Evolutionary conservation across 2,888 invertebrate genomes (phyloP), one percentile per base, ranked within the genome.

Genomic region (Cremastinae sp.): DNA sequence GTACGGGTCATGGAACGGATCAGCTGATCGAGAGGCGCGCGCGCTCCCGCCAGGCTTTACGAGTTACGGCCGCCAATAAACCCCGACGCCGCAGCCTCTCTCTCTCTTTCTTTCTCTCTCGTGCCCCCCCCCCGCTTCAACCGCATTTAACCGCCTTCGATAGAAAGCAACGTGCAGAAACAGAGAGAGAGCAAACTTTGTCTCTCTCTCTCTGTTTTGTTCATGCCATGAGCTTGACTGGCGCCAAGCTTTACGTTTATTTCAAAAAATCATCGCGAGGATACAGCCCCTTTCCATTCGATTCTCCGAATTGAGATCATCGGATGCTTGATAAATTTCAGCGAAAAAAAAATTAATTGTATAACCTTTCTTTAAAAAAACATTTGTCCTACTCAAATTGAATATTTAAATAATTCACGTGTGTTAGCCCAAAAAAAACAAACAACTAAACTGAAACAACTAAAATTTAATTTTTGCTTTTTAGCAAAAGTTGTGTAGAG

Each of bases 41-140:
- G 70, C 76, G 76, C 74, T 64, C 51, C 76, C 74, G 81, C 86
- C 86, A 86, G 86, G 85, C 86, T 90, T 90, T 90, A 89, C 89
- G 89, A 90, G 89, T 90, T 90, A 89, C 89, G 88, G 88, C 87
- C 87, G 88, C 87, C 89, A 90, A 90, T 90, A 90, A 89, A 90
- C 88, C 85, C 85, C 84, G 85, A 70, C 84, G 85, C 83, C 84
- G 85, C 86, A 77, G 69, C 72, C 73, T 68, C 59, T 73, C 65
- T 36, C 28, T 65, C 28, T 28, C 73, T 68, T 53, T 73, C 65
- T 36, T 41, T 65, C 28, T 28, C 28, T 28, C 28, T 28, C 28
- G 28, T 69, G 70, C 77, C 73, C 73, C 64, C 69, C n/a, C n/a
- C n/a, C 2, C 2, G 28, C 28, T 28, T 20, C 47, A 3, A 28